Conservation (phyloP, 2,888 invertebrate species). For the Elegia similella region DNA sequence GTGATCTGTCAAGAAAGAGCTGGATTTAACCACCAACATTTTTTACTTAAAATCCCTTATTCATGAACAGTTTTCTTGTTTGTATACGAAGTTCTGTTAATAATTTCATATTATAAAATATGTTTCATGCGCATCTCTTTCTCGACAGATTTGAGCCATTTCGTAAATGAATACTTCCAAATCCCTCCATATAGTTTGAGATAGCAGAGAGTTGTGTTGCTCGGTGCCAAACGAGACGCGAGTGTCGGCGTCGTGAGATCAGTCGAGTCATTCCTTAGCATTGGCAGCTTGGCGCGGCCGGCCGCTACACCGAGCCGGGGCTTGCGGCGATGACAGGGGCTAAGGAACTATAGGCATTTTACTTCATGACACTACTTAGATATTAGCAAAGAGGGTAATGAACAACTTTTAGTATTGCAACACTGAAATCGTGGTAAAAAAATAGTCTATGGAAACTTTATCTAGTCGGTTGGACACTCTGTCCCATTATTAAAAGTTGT, state of each 20-base stretch:
- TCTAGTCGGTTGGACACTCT: not conserved
- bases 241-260: constrained; percentile 30
- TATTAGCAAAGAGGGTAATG: no score
- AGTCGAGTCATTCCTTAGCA: constrained; percentile 66
- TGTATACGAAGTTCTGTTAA: no score
- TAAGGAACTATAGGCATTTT: no score
- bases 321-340: not conserved
- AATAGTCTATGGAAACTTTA: not conserved
- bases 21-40: not conserved
- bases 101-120: not conserved
- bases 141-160: not conserved
- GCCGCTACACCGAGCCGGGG: constrained; percentile 30
- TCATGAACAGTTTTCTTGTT: no score
- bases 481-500: not conserved
- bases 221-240: constrained; percentile 35
- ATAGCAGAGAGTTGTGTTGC: constrained; percentile 21
- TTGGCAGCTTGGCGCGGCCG: constrained; percentile 35
- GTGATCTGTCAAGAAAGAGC: not conserved
- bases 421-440: no score
- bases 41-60: not conserved
- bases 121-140: not conserved
- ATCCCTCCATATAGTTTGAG: constrained; percentile 43
- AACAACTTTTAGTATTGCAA: no score
- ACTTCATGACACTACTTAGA: no score
- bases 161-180: constrained; percentile 35